Evolutionary conservation across 2,113 vertebrate genomes (phyloP), one percentile per base, ranked within the genome.

Genomic region (Macrotus californicus): DNA sequence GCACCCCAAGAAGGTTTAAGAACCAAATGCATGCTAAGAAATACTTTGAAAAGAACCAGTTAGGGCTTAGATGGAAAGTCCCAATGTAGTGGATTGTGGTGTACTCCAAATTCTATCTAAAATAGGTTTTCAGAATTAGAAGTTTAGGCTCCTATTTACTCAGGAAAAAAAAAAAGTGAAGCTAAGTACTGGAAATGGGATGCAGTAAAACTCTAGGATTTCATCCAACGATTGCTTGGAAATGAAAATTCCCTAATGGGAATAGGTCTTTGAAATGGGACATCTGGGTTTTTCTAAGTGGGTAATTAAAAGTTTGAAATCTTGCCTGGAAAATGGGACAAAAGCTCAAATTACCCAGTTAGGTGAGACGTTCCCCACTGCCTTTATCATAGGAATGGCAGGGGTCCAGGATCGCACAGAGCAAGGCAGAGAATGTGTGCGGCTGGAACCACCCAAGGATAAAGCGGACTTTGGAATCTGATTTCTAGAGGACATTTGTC

Each of bases 291-390:
- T 97, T 97, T 95, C 94, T 97, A 97, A 67, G 92, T 95, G 43
- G 13, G 80, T 94, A 95, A 97, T 82, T 94, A 94, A 88, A 97
- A 97, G 76, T 85, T 5, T 97, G 95, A 98, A 98, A 97, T 92
- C 96, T 97, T 98, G 96, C 92, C 88, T 98, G 96, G 97, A 96
- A 98, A 97, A 97, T 77, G 76, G 70, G 77, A 97, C 86, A 97
- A 97, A 66, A 93, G 93, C 96, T 97, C 94, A 97, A 97, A 97
- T 83, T 95, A 96, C 93, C 93, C 46, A 95, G 52, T 87, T 94
- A 97, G 97, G 97, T 86, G 95, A 97, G 97, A 89, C 83, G 93
- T 72, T 90, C 77, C 39, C 66, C 64, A 97, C 94, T 46, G 95
- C 13, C 88, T 97, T 84, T 94, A 95, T 97, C 96, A 95, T 70